A percentile compares a stretch with the other conserved stretches of the same genome.
Evolutionary conservation across 2,797 vertebrate species (phyloP).

Genomic region (Chlorospingus semifuscus): DNA sequence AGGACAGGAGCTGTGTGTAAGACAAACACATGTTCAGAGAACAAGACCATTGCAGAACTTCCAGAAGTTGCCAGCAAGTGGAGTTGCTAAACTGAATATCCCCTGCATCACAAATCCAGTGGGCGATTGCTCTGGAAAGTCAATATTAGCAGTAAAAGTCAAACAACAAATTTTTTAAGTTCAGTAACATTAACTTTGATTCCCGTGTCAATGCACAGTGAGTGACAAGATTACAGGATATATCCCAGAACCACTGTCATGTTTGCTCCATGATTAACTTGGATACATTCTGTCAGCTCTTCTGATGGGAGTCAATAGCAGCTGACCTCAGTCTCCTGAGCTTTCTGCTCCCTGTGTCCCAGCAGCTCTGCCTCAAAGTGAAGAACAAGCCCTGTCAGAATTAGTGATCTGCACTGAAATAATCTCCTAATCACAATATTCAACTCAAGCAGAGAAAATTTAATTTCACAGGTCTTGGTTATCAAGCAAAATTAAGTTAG

Average conservation of each 20-base stretch:
- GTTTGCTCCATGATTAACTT: conserved; percentile 16
- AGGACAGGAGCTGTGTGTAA: neutral
- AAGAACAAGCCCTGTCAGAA: neutral
- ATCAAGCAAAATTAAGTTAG: conserved; percentile 10
- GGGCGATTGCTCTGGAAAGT: neutral
- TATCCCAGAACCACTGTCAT: neutral
- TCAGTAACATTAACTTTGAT: neutral
- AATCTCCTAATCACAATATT: conserved; percentile 1
- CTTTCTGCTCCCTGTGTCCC: neutral
- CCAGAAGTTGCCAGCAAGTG: neutral
- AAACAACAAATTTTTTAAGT: neutral
- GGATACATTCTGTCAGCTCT: neutral
- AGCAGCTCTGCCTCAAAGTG: neutral
- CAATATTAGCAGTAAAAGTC: neutral
- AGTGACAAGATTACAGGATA: neutral
- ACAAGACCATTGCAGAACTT: neutral
- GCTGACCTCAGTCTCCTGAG: neutral
- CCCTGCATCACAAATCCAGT: neutral
- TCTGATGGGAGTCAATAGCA: neutral
- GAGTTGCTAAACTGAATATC: neutral
- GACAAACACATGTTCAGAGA: neutral
- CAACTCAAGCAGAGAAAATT: conserved; percentile 6
- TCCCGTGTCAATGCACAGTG: neutral
- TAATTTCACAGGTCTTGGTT: conserved; percentile 51
- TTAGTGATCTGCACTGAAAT: neutral